Evolutionary conservation across 2,113 vertebrate genomes (phyloP).

Genomic region (Pelvicachromis taeniatus): DNA sequence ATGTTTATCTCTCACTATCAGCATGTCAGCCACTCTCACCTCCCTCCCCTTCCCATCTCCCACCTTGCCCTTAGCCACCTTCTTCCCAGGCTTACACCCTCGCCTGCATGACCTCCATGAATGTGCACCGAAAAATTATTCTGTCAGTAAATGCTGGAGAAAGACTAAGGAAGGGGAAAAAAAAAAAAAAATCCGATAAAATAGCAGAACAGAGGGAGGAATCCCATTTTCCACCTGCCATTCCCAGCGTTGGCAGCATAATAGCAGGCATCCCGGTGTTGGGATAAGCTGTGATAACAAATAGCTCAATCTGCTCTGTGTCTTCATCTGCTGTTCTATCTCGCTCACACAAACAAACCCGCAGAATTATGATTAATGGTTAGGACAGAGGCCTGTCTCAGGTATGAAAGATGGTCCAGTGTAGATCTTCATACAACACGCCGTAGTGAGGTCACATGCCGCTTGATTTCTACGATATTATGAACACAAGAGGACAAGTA

Average conservation of each 20-base stretch:
- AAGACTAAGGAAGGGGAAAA: background rate
- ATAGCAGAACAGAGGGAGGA: constrained; percentile 40
- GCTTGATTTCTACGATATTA: background rate
- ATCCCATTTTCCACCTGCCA: constrained; percentile 65
- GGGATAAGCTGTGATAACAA: constrained; percentile 66
- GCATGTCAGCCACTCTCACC: constrained; percentile 43
- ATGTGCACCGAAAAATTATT: constrained; percentile 3
- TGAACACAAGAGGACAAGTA: background rate
- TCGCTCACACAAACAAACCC: constrained; percentile 5
- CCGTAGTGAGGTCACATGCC: background rate
- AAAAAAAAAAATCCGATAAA: constrained; percentile 29
- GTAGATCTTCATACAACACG: background rate
- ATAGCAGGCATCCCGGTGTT: constrained; percentile 48
- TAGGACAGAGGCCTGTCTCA: background rate
- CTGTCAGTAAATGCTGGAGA: background rate
- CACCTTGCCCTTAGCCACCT: constrained; percentile 18
- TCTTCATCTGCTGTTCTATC: constrained; percentile 56
- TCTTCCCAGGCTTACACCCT: background rate
- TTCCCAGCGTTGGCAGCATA: constrained; percentile 49
- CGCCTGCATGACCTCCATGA: constrained; percentile 26
- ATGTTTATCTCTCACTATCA: constrained; percentile 56
- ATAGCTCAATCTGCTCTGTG: constrained; percentile 62
- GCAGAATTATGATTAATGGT: constrained; percentile 49
- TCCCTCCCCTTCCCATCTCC: constrained; percentile 1
- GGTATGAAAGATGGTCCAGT: background rate